A percentile compares a stretch with the other conserved stretches of the same genome.
Conservation (phyloP, 35 echinoderm and acorn worm genomes). For the Patiria miniata region DNA sequence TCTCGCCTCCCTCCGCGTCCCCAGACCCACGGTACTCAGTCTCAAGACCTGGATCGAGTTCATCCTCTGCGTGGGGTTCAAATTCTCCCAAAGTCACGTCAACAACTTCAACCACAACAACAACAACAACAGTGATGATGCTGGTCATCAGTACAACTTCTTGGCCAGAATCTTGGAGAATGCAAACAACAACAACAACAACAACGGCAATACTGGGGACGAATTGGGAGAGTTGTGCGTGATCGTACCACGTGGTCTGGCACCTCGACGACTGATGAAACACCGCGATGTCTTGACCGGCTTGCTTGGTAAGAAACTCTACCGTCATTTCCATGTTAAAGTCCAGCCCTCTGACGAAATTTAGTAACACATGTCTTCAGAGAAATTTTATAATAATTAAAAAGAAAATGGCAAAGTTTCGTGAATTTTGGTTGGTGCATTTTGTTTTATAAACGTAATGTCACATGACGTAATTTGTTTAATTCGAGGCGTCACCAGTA, state of each 20-base stretch:
- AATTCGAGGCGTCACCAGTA: no score
- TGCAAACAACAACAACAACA: neutral
- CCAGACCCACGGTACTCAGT: slow-evolving; percentile 6
- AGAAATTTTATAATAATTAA: no score
- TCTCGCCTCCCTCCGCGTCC: slow-evolving; percentile 1
- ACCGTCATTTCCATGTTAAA: neutral
- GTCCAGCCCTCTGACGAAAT: neutral
- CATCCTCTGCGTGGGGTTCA: slow-evolving; percentile 31
- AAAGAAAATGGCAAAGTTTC: no score
- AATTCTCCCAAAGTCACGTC: neutral
- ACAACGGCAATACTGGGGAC: neutral
- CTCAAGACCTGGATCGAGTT: slow-evolving; percentile 30
- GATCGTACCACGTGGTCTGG: neutral
- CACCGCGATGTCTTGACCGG: slow-evolving; percentile 23
- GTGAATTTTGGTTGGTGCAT: no score
- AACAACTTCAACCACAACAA: neutral
- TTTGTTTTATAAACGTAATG: no score
- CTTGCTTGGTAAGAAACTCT: slow-evolving; percentile 18
- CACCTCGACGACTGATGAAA: neutral
- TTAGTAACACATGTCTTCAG: no score
- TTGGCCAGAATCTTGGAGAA: neutral
- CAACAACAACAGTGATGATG: neutral
- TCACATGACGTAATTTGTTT: no score
- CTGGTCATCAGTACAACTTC: neutral
- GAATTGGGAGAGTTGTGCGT: slow-evolving; percentile 7